These are phyloP conservation scores for Polydrusus pterygomalis DNA, from an alignment of 2,888 invertebrate genomes.

Conservation along the genomic window DNA sequence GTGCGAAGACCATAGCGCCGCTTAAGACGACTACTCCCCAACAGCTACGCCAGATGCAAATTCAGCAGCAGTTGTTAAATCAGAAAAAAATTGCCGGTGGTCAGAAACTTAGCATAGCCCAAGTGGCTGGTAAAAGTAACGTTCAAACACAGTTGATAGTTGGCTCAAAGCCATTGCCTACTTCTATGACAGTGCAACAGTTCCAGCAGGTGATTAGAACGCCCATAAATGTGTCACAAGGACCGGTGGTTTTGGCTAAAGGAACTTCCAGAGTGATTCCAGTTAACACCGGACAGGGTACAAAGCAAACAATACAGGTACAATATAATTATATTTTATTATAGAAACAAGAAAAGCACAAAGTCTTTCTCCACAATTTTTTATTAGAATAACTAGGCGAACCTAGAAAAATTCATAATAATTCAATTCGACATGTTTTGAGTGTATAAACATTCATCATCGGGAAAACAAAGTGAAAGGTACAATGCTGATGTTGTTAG, in stretches of 20 bases:
- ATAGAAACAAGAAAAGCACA: no score
- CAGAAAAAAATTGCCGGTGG: slow-evolving; percentile 72
- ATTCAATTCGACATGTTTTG: no score
- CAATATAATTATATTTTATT: no score
- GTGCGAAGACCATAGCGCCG: slow-evolving; percentile 69
- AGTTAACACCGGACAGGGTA: slow-evolving; percentile 75
- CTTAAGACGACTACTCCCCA: slow-evolving; percentile 75
- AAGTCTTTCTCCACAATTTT: no score
- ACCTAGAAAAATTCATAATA: no score
- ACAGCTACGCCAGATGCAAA: slow-evolving; percentile 79
- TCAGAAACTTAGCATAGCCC: slow-evolving; percentile 79
- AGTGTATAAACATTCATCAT: no score
- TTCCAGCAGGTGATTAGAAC: slow-evolving; percentile 79
- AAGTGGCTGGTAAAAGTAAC: slow-evolving; percentile 72
- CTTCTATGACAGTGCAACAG: slow-evolving; percentile 83
- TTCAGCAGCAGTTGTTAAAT: slow-evolving; percentile 77
- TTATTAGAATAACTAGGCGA: no score
- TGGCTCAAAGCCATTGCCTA: slow-evolving; percentile 75
- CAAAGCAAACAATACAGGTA: slow-evolving; percentile 79
- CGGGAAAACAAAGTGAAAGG: no score
- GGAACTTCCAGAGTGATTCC: slow-evolving; percentile 80
- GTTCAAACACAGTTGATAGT: slow-evolving; percentile 83
- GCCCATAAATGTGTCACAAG: slow-evolving; percentile 74
- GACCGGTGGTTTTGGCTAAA: slow-evolving; percentile 78
- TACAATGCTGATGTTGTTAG: no score